Evolutionary conservation across 2,888 invertebrate species (phyloP), one percentile per base, ranked within the genome.

Genomic region (Drosophila greeni): DNA sequence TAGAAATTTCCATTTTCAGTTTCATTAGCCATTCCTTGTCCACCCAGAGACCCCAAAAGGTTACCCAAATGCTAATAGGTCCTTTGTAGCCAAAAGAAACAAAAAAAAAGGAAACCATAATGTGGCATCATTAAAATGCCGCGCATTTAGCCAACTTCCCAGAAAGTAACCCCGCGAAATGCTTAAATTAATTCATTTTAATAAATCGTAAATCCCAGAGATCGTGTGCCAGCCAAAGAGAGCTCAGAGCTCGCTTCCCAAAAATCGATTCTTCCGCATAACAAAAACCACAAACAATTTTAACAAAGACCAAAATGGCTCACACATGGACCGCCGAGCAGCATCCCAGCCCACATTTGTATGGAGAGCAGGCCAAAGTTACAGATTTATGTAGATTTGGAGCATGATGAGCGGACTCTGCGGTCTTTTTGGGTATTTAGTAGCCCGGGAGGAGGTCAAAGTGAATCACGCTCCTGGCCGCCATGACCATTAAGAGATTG

Each of bases 101-200:
- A 9, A 70, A 74, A 58, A 16, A 36, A 36, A 70, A n/a, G n/a
- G n/a, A n/a, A 76, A 58, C 26, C 26, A 37, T 45, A 33, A 29
- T 34, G 24, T 59, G 72, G 74, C 85, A 75, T 80, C 79, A 80
- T 80, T 80, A 80, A 80, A 84, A 80, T 80, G 85, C 79, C 71
- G 65, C 68, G 42, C 67, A 66, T 72, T 49, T 54, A 62, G 51
- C 52, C 54, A 40, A 53, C 56, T 33, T 14, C 47, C 60, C n/a
- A 34, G 47, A 75, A 75, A 70, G 74, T 66, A 53, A 40, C 49
- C 53, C 59, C 29, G 20, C 14, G 45, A 73, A 71, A 75, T 81
- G 77, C 78, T 77, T 71, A 81, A 85, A 85, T 85, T 85, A 81
- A 81, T 81, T 81, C 85, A 85, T 85, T 81, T 85, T 80, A 85